phyloP scores from a whole-genome alignment of 2,113 vertebrate species.

The Axis porcinus region DNA sequence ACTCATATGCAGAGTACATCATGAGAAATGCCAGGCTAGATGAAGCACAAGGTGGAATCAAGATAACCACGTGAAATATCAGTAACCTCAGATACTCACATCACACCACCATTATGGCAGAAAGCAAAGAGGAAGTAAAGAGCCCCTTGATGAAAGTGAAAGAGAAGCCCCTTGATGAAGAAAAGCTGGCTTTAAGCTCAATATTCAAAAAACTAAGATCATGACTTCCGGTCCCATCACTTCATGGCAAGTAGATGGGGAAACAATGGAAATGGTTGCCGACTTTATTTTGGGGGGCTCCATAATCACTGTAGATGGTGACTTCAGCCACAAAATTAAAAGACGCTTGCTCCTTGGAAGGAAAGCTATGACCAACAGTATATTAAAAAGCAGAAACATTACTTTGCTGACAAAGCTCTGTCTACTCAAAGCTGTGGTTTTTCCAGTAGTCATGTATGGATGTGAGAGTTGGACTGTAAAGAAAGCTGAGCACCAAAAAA shows the following conservation, averaged over 20 bases:
- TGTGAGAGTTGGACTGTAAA: not conserved
- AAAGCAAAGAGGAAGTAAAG: not conserved
- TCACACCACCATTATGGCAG: not conserved
- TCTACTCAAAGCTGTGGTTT: not conserved
- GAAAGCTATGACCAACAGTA: not conserved
- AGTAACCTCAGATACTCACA: not conserved
- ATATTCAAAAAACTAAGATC: accelerated
- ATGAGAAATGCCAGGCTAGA: not conserved
- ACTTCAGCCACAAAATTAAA: not conserved
- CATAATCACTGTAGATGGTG: not conserved
- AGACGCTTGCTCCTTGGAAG: not conserved
- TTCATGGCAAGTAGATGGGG: not conserved
- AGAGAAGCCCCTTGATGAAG: not conserved
- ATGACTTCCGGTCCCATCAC: not conserved
- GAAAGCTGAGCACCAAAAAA: not conserved
- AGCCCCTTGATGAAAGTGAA: too few relatives aligned
- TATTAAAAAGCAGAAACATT: not conserved
- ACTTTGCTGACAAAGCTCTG: not conserved
- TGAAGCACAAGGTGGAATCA: not conserved
- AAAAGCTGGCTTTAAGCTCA: not conserved
- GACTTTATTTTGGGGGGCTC: not conserved
- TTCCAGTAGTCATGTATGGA: not conserved
- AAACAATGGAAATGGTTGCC: not conserved
- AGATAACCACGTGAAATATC: not conserved
- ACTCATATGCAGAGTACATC: not conserved